These are phyloP conservation scores for Agonopterix arenella DNA, from an alignment of 2,888 invertebrate species.

Conservation along the genomic window DNA sequence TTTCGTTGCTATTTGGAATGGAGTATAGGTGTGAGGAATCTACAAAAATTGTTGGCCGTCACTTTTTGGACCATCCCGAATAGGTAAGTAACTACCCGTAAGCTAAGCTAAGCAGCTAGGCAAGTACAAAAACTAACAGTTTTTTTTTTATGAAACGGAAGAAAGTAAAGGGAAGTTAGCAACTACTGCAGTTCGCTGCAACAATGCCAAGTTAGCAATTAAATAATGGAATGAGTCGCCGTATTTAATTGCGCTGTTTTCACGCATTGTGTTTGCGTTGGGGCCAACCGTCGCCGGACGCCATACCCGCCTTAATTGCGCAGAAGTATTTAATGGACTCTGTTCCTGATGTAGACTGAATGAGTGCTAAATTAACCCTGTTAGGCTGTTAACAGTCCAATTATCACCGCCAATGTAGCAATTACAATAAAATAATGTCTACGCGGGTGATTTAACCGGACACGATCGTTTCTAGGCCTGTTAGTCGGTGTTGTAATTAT, in stretches of 20 bases:
- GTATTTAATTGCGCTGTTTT: slow-evolving; percentile 14
- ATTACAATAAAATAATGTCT: not conserved
- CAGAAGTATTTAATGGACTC: slow-evolving; percentile 35
- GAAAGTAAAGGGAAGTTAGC: not conserved
- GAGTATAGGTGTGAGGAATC: too few relatives aligned
- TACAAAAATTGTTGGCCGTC: too few relatives aligned
- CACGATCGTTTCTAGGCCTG: too few relatives aligned
- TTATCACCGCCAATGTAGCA: slow-evolving; percentile 1
- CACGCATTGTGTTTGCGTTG: slow-evolving; percentile 20
- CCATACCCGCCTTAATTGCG: slow-evolving; percentile 29
- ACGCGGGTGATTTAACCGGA: not conserved
- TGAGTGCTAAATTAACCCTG: slow-evolving; percentile 14
- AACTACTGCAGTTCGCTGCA: not conserved
- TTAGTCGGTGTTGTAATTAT: too few relatives aligned
- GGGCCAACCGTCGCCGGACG: slow-evolving; percentile 16
- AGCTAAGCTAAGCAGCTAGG: too few relatives aligned
- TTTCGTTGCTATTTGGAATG: too few relatives aligned
- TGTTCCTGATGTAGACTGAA: slow-evolving; percentile 27
- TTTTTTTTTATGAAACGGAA: not conserved
- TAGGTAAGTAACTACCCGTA: too few relatives aligned
- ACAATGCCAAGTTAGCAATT: slow-evolving; percentile 15
- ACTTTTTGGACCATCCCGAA: too few relatives aligned
- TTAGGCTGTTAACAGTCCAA: not conserved
- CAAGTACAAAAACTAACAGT: too few relatives aligned
- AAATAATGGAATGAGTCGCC: slow-evolving; percentile 18